phyloP scores from a whole-genome alignment of 2,888 invertebrate species.

The Zygogramma bicolorata region DNA sequence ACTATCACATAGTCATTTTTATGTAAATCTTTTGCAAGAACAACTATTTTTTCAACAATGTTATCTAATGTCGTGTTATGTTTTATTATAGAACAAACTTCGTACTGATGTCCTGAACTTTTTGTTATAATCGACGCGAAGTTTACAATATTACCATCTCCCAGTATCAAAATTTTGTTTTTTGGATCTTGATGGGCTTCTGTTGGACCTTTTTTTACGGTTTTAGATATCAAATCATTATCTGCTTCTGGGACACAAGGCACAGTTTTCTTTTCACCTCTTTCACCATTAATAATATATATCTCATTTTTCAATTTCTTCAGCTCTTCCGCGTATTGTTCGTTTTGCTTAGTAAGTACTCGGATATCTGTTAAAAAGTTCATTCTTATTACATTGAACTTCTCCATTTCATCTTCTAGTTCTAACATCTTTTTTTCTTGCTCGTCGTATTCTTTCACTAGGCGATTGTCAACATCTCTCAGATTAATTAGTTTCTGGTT shows the following conservation, averaged over 20 bases:
- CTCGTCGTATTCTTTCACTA: too few relatives aligned
- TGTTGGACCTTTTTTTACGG: not conserved
- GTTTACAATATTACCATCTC: not conserved
- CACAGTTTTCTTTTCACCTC: too few relatives aligned
- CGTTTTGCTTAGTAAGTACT: not conserved
- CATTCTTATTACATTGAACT: not conserved
- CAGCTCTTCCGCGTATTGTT: not conserved
- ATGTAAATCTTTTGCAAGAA: not conserved
- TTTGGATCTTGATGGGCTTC: not conserved
- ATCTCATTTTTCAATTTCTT: too few relatives aligned
- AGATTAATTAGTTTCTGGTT: not conserved
- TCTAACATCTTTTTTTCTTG: too few relatives aligned
- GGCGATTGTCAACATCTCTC: not conserved
- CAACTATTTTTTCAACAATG: not conserved
- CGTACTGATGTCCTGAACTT: not conserved
- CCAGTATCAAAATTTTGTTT: not conserved
- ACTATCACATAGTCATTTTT: not conserved
- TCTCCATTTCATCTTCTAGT: too few relatives aligned
- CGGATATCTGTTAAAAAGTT: not conserved
- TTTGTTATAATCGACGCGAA: not conserved
- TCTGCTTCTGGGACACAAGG: too few relatives aligned
- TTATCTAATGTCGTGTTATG: not conserved
- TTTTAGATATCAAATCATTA: not conserved
- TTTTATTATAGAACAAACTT: not conserved
- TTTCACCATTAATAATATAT: too few relatives aligned